phyloP scores from a whole-genome alignment of 2,113 vertebrate genomes.

The Rhabdornis inornatus region DNA sequence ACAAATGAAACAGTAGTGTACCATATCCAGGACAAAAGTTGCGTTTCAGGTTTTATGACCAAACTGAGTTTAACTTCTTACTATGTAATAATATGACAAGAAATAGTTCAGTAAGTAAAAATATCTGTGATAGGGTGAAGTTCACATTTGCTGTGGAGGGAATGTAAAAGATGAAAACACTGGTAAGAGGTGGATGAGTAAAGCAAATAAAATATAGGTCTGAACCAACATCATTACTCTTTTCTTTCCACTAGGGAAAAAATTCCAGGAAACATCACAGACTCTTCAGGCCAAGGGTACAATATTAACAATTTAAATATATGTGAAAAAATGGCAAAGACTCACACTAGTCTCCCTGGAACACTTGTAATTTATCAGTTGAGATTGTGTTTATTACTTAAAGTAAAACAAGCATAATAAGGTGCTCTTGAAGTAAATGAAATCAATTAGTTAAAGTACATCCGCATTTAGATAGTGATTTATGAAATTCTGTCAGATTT shows the following conservation, averaged over 20 bases:
- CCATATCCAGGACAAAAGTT: not conserved
- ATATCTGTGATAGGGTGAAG: not conserved
- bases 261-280: not conserved
- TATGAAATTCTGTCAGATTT: not conserved
- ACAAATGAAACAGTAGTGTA: not conserved
- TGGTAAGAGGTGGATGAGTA: not conserved
- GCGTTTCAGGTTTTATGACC: not conserved
- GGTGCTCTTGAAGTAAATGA: not conserved
- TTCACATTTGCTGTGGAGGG: not conserved
- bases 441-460: not conserved
- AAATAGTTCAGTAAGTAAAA: not conserved
- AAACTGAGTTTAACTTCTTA: not conserved
- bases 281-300: not conserved
- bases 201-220: not conserved
- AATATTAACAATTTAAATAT: not conserved
- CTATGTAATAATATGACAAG: not conserved
- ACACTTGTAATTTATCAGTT: not conserved
- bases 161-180: not conserved
- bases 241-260: not conserved
- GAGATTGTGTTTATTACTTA: not conserved
- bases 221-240: not conserved
- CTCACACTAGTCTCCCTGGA: not conserved
- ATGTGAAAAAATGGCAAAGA: not conserved
- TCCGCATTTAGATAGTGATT: not conserved
- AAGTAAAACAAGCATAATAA: not conserved